Evolutionary conservation across 2,113 vertebrate species (phyloP).

Genomic region (Zosterops hypoxanthus): DNA sequence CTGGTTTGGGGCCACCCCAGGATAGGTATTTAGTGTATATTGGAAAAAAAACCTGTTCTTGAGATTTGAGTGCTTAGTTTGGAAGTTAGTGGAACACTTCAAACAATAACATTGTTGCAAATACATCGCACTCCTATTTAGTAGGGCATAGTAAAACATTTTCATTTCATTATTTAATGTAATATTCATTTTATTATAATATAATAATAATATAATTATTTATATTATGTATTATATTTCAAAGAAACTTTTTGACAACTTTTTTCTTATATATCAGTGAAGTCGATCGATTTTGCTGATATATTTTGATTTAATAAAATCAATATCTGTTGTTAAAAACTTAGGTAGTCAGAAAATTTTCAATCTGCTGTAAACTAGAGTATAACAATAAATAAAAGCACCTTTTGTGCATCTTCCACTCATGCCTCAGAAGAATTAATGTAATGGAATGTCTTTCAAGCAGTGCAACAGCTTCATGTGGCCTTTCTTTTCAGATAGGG

Average conservation of each 20-base stretch:
- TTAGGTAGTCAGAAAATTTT: background rate
- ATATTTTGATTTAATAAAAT: background rate
- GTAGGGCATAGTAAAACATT: background rate
- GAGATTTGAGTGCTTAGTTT: background rate
- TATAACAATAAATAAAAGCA: background rate
- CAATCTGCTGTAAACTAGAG: background rate
- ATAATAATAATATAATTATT: background rate
- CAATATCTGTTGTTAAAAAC: accelerated
- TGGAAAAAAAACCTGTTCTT: background rate
- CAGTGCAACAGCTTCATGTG: background rate
- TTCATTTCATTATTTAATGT: background rate
- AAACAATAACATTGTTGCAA: background rate
- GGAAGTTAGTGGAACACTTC: background rate
- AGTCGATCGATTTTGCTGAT: background rate
- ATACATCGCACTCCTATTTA: background rate
- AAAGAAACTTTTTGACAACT: background rate
- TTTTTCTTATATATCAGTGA: background rate
- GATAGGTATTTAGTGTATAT: background rate
- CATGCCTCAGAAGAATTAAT: background rate
- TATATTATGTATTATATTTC: background rate
- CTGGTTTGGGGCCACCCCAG: background rate
- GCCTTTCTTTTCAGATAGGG: background rate
- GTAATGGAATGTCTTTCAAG: background rate
- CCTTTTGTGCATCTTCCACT: background rate
- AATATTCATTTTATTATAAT: background rate